These are phyloP conservation scores for Chironomus riparius DNA, from an alignment of 2,888 invertebrate species.

Conservation along the genomic window DNA sequence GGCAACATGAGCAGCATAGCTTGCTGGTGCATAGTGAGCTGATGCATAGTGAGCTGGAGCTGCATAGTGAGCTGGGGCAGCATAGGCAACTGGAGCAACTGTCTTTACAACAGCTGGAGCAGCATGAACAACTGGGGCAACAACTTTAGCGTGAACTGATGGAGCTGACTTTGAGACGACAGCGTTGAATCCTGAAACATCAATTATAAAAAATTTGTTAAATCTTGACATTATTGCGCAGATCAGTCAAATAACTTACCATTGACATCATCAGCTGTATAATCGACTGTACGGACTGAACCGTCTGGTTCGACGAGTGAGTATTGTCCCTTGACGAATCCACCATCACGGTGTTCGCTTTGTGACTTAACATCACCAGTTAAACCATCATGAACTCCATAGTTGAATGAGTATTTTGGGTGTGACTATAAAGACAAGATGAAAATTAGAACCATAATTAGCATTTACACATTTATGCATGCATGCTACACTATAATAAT, in stretches of 20 bases:
- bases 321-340: constrained; percentile 44
- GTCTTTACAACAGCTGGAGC: too few relatives aligned
- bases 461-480: not conserved
- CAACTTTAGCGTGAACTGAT: too few relatives aligned
- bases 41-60: constrained; percentile 29
- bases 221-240: too few relatives aligned
- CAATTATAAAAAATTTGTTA: too few relatives aligned
- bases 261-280: constrained; percentile 41
- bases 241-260: constrained; percentile 29
- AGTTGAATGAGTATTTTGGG: constrained; percentile 43
- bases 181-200: constrained; percentile 39
- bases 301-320: constrained; percentile 43
- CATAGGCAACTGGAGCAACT: constrained; percentile 23
- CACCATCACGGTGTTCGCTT: constrained; percentile 43
- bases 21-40: constrained; percentile 23
- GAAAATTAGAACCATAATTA: constrained; percentile 3
- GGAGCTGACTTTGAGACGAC: constrained; percentile 42
- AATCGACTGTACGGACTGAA: constrained; percentile 43
- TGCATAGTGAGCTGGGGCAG: constrained; percentile 28
- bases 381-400: constrained; percentile 41
- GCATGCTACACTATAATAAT: too few relatives aligned
- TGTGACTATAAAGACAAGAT: constrained; percentile 34
- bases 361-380: constrained; percentile 43
- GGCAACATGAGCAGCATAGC: constrained; percentile 26
- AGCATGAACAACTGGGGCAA: constrained; percentile 39